Conservation (phyloP, 2,113 vertebrate genomes). For the Acanthisitta chloris region DNA sequence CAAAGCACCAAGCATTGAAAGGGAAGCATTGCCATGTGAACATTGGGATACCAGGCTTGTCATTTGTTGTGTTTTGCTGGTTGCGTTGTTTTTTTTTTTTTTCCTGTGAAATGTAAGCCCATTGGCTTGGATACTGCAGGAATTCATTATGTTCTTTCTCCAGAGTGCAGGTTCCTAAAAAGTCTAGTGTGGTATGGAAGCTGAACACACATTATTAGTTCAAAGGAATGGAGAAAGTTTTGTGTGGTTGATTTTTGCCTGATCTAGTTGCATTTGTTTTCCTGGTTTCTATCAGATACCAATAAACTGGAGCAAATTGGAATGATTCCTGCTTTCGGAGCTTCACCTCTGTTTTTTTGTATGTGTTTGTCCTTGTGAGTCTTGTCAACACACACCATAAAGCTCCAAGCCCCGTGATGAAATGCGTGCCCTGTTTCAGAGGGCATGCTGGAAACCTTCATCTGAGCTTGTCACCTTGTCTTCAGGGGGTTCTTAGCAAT, state of each 20-base stretch:
- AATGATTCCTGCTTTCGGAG: not conserved
- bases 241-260: not conserved
- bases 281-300: not conserved
- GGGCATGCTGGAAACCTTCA: not conserved
- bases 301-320: not conserved
- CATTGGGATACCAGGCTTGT: not conserved
- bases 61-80: not conserved
- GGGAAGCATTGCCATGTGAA: not conserved
- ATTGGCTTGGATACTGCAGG: not conserved
- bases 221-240: not conserved
- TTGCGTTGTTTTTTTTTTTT: not conserved
- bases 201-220: not conserved
- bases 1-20: constrained; percentile 27
- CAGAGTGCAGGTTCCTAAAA: not conserved
- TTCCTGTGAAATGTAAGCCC: not conserved
- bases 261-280: not conserved
- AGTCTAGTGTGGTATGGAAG: not conserved
- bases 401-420: not conserved
- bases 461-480: not conserved
- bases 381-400: not conserved
- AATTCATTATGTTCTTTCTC: not conserved
- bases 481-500: not conserved
- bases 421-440: not conserved
- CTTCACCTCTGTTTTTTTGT: not conserved
- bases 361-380: not conserved